Conservation (phyloP, 2,888 invertebrate species). For the Thymelicus acteon region DNA sequence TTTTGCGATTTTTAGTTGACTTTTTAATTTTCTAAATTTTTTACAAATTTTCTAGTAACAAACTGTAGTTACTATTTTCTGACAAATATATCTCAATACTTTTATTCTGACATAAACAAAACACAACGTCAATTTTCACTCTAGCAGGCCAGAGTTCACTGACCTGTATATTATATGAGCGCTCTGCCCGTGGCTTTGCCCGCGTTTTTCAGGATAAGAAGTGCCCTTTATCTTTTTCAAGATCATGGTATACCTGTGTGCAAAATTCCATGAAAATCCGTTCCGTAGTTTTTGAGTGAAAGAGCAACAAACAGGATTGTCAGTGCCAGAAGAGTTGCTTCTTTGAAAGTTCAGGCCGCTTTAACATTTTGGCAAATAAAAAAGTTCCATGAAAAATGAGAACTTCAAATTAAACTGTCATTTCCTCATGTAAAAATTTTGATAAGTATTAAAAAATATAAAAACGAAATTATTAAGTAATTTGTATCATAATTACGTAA, state of each 20-base stretch:
- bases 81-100: too few species aligned
- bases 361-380: neutral
- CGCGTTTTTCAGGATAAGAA: too few species aligned
- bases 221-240: too few species aligned
- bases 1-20: conserved; percentile 46
- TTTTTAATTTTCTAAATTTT: conserved; percentile 34
- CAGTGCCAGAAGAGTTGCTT: too few species aligned
- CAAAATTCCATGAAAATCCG: too few species aligned
- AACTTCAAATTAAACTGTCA: conserved; percentile 9
- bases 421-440: conserved; percentile 6
- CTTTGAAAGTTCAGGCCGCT: neutral
- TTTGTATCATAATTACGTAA: neutral
- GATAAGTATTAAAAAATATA: conserved; percentile 29
- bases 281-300: too few species aligned
- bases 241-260: too few species aligned
- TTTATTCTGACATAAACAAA: conserved; percentile 9
- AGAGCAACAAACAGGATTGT: too few species aligned
- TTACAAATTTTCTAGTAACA: conserved; percentile 35
- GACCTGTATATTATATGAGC: too few species aligned
- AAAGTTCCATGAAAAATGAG: neutral
- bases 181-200: too few species aligned
- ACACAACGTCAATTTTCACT: neutral
- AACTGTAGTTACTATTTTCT: conserved; percentile 24
- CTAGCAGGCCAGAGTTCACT: too few species aligned
- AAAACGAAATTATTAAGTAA: conserved; percentile 12